These are phyloP conservation scores for Bombus pyrosoma DNA, from an alignment of 1,140 invertebrate species.

Conservation along the genomic window DNA sequence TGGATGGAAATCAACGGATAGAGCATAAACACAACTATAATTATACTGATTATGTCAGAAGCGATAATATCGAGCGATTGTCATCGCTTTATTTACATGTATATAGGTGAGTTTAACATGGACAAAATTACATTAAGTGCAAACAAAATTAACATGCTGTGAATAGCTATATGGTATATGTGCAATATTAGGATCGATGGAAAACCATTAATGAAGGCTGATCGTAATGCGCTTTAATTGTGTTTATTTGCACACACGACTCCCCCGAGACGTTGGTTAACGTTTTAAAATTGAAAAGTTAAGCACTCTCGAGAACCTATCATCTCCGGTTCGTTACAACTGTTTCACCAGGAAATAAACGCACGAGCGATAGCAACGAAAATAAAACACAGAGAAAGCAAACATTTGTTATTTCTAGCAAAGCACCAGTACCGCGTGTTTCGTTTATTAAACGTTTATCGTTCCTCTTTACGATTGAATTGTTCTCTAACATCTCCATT, in stretches of 20 bases:
- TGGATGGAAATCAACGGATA: neutral
- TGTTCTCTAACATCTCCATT: neutral
- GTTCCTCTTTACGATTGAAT: neutral
- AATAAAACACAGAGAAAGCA: neutral
- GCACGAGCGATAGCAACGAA: neutral
- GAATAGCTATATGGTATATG: neutral
- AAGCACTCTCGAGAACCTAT: slow-evolving; percentile 10
- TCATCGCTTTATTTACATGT: neutral
- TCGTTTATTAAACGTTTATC: neutral
- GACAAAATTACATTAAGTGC: neutral
- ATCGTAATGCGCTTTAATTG: slow-evolving; percentile 17
- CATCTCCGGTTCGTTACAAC: slow-evolving; percentile 30
- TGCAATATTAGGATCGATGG: neutral
- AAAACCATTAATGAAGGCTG: neutral
- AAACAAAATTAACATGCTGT: neutral
- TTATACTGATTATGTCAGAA: neutral
- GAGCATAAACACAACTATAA: neutral
- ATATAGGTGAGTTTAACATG: neutral
- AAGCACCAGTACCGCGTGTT: neutral
- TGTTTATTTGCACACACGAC: slow-evolving; percentile 14
- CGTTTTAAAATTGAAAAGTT: slow-evolving; percentile 53
- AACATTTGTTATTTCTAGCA: slow-evolving; percentile 12
- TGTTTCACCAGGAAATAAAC: slow-evolving; percentile 29
- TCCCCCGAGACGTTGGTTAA: slow-evolving; percentile 17
- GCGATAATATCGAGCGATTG: neutral